A percentile compares a stretch with the other conserved stretches of the same genome.
Evolutionary conservation across 1,140 invertebrate species (phyloP).

Genomic region (Drosophila subobscura): DNA sequence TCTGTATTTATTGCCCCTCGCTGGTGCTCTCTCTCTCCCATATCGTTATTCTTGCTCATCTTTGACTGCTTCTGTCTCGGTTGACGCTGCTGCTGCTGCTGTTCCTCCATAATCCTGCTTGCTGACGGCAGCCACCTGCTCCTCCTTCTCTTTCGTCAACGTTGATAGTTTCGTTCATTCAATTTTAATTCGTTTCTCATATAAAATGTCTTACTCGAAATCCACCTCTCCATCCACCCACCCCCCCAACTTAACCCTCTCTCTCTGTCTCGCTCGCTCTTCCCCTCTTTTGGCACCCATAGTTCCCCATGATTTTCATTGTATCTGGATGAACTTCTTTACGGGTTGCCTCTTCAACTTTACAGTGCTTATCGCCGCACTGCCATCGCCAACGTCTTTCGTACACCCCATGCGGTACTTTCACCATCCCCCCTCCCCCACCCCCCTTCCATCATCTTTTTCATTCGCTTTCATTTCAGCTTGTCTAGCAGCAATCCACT

Average conservation of each 20-base stretch:
- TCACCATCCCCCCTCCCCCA: too few species aligned
- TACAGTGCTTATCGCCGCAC: slow-evolving; percentile 44
- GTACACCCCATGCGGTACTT: not conserved
- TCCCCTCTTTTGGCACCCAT: not conserved
- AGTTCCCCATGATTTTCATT: slow-evolving; percentile 23
- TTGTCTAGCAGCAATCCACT: slow-evolving; percentile 72
- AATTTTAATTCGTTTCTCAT: slow-evolving; percentile 61
- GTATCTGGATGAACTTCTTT: slow-evolving; percentile 45
- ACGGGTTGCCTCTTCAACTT: slow-evolving; percentile 55
- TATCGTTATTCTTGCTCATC: slow-evolving; percentile 4
- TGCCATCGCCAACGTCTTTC: slow-evolving; percentile 20
- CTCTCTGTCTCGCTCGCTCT: not conserved
- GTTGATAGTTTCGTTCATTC: slow-evolving; percentile 47
- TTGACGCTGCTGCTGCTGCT: too few species aligned
- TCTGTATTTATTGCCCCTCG: slow-evolving; percentile 44
- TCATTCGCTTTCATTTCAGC: slow-evolving; percentile 65
- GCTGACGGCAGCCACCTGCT: not conserved
- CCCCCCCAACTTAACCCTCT: not conserved
- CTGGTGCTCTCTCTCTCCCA: not conserved
- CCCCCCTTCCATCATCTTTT: slow-evolving; percentile 6
- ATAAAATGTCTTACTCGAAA: slow-evolving; percentile 58
- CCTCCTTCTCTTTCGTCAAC: slow-evolving; percentile 26
- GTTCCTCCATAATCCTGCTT: not conserved
- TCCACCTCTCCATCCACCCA: not conserved
- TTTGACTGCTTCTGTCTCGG: not conserved